Conservation (phyloP, 2,797 vertebrate species). For the Dromococcyx pavoninus region DNA sequence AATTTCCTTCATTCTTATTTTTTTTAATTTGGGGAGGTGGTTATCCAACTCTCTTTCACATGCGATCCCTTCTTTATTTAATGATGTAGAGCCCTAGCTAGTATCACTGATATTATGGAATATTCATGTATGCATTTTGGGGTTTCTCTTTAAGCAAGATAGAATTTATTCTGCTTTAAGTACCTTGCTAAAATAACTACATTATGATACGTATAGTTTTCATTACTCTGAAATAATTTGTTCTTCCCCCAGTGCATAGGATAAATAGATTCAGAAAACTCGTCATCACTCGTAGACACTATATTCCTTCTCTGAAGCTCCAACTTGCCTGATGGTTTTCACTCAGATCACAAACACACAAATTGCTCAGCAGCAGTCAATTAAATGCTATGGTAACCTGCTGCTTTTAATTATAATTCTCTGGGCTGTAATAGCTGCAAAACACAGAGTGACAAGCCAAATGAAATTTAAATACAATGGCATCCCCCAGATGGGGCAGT, state of each 20-base stretch:
- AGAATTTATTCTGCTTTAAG: background rate
- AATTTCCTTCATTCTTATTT: background rate
- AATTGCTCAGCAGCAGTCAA: constrained; percentile 69
- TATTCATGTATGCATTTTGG: background rate
- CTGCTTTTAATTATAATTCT: constrained; percentile 73
- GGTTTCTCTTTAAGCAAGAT: background rate
- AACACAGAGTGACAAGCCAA: constrained; percentile 66
- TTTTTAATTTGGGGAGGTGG: accelerated
- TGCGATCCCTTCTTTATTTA: background rate
- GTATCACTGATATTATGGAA: background rate
- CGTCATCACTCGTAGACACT: background rate
- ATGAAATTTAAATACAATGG: constrained; percentile 73
- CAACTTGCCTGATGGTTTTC: constrained; percentile 17
- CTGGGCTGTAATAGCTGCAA: constrained; percentile 62
- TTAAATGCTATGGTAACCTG: constrained; percentile 73
- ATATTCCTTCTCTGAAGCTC: constrained; percentile 19
- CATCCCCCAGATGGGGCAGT: constrained; percentile 63
- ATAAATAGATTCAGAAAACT: constrained; percentile 27
- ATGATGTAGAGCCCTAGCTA: background rate
- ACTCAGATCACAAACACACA: constrained; percentile 61
- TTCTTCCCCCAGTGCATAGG: background rate
- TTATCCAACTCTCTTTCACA: background rate
- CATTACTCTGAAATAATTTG: background rate
- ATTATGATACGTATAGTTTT: background rate
- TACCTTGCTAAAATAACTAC: background rate